Conservation (phyloP, 2,113 vertebrate genomes). For the Trematomus loennbergii region DNA sequence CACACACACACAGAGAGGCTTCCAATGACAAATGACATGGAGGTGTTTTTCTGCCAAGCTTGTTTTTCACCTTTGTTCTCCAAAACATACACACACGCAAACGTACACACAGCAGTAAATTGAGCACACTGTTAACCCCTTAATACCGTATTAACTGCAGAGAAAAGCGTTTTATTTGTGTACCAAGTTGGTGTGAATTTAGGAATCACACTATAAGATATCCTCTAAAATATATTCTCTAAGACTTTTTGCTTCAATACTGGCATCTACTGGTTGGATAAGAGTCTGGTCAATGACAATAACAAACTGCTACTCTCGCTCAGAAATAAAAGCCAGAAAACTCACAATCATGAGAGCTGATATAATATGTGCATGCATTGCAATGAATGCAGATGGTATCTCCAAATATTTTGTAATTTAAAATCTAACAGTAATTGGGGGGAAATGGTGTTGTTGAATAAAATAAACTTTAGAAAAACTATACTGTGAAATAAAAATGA, state of each 20-base stretch:
- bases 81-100: conserved; percentile 21
- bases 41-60: conserved; percentile 33
- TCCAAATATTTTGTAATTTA: background rate
- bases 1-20: conserved; percentile 25
- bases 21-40: conserved; percentile 56
- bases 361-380: too few relatives aligned
- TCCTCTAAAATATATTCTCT: background rate
- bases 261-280: conserved; percentile 41
- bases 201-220: background rate
- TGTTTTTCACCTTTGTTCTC: conserved; percentile 19
- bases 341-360: background rate
- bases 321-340: background rate
- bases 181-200: background rate
- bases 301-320: background rate
- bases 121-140: background rate
- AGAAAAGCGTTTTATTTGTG: background rate
- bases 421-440: background rate
- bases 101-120: background rate
- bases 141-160: background rate
- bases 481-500: background rate
- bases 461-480: background rate
- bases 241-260: conserved; percentile 13
- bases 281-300: background rate
- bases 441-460: background rate
- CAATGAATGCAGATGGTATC: background rate